Evolutionary conservation across 92 coral and sea anemone genomes (phyloP), one percentile per base, ranked within the genome.

Genomic region (Heteractis magnifica): DNA sequence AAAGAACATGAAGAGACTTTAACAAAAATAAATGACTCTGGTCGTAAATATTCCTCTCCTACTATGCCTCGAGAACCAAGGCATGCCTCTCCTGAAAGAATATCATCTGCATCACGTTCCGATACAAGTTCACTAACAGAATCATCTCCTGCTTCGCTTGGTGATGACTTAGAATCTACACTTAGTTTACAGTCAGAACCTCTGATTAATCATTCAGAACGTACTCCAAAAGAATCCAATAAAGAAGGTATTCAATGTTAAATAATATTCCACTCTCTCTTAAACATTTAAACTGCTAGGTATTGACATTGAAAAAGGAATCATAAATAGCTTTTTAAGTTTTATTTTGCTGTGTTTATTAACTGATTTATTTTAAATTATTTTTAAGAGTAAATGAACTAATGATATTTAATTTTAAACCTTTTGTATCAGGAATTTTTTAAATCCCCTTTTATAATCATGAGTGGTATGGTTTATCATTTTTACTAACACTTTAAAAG

Each of bases 121-220:
- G 93, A 94, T 82, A 90, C 94, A 19, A 78, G 98, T 52, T 94
- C 98, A 49, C 55, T 94, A 59, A 91, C 95, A 7, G 93, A 94
- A 26, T 94, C 98, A 23, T 94, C 98, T 55, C 98, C 93, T 52
- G 95, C 95, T 48, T 94, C 98, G 0, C 83, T 94, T 79, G 90
- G 91, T 18, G 95, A 94, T 75, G 98, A 94, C 79, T 92, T 94
- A 75, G 98, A 94, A 88, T 73, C 65, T 59, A 85, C 91, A 77
- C 94, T 94, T 84, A 89, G 87, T 86, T 84, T 89, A 81, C 92
- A 80, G 81, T 71, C 93, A 19, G 92, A 91, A 62, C 86, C 86
- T 72, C 71, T 87, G 81, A 83, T 77, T 79, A 62, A 83, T 77
- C 90, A 86, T 86, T 85, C 90, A 79, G 84, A 79, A 83, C 84